Evolutionary conservation across 2,888 invertebrate genomes (phyloP), one percentile per base, ranked within the genome.

Genomic region (Alloscopus bannaensis): DNA sequence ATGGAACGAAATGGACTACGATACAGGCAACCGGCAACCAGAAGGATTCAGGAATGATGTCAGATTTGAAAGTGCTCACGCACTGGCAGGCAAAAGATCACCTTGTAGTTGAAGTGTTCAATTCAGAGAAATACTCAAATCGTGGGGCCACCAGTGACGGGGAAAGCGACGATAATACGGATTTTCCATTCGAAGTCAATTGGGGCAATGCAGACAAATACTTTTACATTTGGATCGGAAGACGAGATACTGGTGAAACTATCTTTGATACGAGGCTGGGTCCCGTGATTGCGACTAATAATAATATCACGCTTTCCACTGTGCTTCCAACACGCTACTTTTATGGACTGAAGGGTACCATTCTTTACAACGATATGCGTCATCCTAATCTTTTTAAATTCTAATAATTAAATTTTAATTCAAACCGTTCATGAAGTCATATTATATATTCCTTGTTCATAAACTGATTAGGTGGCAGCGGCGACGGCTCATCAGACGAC

Each of bases 211-310:
- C 75, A 18, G 28, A 62, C 1, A 24, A 50, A 0, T 81, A 68
- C 29, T 86, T 86, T 57, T 84, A 80, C 50, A n/a, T 84, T 0
- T 55, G 71, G 57, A 60, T 83, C 13, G 62, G 22, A 36, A 55
- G 83, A 68, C 50, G 42, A 28, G 80, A 57, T 0, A 62, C 71
- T 0, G 42, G 50, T 11, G 83, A 84, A 62, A 82, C 81, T 2
- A 75, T 86, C 66, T 84, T 86, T 60, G 86, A 86, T 29, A 83
- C 84, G 2, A 75, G 84, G 55, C 57, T 84, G 1, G 84, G 84
- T 11, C 83, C 85, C 6, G 47, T 85, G 11, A 62, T 55, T 22
- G n/a, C 66, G 18, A 31, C 71, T 0, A 22, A 68, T 4, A 57
- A 79, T 59, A 57, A 59, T 24, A 69, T 82, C 8, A 47, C 81